Conservation (phyloP, 2,797 vertebrate species). For the Acrossocheilus fasciatus region DNA sequence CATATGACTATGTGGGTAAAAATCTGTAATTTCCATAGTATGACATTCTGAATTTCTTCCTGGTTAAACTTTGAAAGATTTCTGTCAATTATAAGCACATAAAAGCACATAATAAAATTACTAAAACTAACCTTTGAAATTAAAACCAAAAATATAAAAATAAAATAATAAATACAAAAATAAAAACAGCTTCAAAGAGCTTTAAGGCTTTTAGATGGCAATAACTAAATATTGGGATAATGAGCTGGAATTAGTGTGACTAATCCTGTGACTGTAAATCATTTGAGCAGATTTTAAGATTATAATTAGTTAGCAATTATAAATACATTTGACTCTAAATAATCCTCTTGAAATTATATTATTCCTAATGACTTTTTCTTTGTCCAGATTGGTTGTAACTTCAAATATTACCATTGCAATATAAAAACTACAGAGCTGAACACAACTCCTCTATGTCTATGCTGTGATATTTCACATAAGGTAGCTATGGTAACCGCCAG, state of each 20-base stretch:
- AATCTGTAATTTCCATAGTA: too few species aligned
- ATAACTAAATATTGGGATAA: conserved; percentile 11
- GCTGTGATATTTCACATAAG: not conserved
- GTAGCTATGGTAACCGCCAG: not conserved
- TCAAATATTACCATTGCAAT: not conserved
- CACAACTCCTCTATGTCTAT: not conserved
- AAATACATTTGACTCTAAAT: conserved; percentile 24
- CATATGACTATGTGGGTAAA: too few species aligned
- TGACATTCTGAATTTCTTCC: too few species aligned
- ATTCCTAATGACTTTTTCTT: not conserved
- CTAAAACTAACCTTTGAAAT: not conserved
- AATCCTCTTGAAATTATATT: conserved; percentile 11
- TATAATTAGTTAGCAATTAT: conserved; percentile 22
- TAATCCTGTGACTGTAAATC: conserved; percentile 18
- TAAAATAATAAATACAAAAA: not conserved
- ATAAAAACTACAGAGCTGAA: not conserved
- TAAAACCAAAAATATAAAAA: not conserved
- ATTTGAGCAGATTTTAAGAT: conserved; percentile 40
- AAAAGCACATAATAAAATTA: not conserved
- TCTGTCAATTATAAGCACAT: too few species aligned
- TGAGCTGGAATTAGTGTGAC: not conserved
- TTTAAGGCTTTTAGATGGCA: not conserved
- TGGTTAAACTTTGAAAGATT: too few species aligned
- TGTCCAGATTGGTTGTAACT: not conserved
- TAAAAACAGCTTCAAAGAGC: not conserved